Conservation (phyloP, 37 sponge, comb jelly and placozoan genomes). For the Bolinopsis microptera region DNA sequence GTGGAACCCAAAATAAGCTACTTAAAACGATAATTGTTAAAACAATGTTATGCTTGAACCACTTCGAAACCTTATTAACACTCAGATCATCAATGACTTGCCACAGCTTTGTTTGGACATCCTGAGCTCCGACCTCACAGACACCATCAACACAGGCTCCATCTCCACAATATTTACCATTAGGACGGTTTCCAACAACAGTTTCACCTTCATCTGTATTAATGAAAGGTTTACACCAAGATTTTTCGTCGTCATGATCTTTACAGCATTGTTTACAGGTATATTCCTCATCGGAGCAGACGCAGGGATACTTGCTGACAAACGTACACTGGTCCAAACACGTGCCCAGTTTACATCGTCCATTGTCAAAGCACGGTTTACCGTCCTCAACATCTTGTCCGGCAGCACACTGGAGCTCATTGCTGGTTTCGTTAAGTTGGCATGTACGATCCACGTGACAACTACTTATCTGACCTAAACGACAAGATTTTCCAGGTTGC, state of each 20-base stretch:
- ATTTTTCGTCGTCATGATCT: not conserved
- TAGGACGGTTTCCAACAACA: not conserved
- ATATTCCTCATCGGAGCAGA: not conserved
- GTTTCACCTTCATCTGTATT: not conserved
- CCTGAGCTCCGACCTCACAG: slow-evolving; percentile 18
- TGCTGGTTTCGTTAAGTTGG: not conserved
- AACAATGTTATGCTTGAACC: slow-evolving; percentile 23
- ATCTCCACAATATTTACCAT: not conserved
- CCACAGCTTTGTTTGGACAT: not conserved
- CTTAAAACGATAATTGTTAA: not conserved
- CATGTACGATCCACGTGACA: not conserved
- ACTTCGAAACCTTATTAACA: not conserved
- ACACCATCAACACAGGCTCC: not conserved
- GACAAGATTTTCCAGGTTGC: not conserved
- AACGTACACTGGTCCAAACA: not conserved
- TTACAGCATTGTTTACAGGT: not conserved
- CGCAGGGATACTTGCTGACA: not conserved
- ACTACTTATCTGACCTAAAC: not conserved
- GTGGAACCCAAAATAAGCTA: not conserved
- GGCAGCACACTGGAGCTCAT: not conserved
- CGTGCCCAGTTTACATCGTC: not conserved
- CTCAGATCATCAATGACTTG: not conserved
- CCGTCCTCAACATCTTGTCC: not conserved
- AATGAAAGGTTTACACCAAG: not conserved
- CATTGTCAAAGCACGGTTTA: not conserved